Evolutionary conservation across 2,113 vertebrate genomes (phyloP).

Genomic region (Percina caprodes): DNA sequence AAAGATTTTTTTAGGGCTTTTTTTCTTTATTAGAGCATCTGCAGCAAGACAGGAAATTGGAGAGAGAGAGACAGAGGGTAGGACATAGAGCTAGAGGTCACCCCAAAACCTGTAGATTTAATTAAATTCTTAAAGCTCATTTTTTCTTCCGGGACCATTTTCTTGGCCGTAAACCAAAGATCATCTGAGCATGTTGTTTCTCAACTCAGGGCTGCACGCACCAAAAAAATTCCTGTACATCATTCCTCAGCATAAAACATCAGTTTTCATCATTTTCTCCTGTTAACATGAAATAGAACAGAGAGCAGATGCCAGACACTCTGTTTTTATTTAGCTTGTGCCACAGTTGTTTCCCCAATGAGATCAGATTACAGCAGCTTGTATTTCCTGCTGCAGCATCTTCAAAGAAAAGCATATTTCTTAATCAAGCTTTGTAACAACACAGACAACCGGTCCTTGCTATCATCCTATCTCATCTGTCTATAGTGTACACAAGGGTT

Average conservation of each 20-base stretch:
- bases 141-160: background rate
- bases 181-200: background rate
- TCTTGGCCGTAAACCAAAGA: background rate
- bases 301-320: constrained; percentile 13
- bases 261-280: background rate
- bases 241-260: background rate
- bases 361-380: constrained; percentile 33
- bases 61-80: too few relatives aligned
- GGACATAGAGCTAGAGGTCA: too few relatives aligned
- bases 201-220: background rate
- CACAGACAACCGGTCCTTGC: constrained; percentile 14
- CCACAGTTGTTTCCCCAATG: constrained; percentile 28
- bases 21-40: too few relatives aligned
- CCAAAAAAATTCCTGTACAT: background rate
- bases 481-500: background rate
- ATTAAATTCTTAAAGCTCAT: background rate
- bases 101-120: background rate
- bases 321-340: constrained; percentile 29
- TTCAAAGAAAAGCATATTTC: constrained; percentile 42
- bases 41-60: too few relatives aligned
- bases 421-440: constrained; percentile 39
- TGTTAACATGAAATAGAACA: constrained; percentile 27
- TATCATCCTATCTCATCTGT: constrained; percentile 16
- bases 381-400: constrained; percentile 26
- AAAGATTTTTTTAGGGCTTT: too few relatives aligned